Evolutionary conservation across 64 coral and sea anemone species (phyloP).

Genomic region (Anthopleura sola): DNA sequence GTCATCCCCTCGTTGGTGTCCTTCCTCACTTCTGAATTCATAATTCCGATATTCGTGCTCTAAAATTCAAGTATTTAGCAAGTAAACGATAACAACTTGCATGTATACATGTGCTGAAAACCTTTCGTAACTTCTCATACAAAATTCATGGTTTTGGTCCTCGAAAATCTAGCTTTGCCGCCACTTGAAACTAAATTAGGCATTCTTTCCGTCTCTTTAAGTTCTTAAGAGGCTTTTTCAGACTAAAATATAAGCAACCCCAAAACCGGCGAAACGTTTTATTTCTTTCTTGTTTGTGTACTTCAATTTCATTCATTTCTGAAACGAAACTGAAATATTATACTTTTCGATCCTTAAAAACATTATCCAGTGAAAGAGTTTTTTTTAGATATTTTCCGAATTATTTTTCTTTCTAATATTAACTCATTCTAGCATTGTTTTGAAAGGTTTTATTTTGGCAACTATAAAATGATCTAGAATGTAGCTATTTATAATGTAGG

Average conservation of each 20-base stretch:
- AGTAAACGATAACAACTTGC: not conserved
- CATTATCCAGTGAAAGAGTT: not conserved
- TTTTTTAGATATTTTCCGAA: not conserved
- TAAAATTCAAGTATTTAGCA: conserved; percentile 1
- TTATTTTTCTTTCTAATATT: not conserved
- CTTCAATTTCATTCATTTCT: too few species aligned
- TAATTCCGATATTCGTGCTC: not conserved
- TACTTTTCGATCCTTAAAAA: not conserved
- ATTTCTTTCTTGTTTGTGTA: too few species aligned
- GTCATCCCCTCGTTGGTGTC: not conserved
- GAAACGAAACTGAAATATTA: too few species aligned
- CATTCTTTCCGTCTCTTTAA: not conserved
- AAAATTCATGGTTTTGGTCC: not conserved
- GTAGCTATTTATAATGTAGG: not conserved
- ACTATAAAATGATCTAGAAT: not conserved
- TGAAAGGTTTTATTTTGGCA: not conserved
- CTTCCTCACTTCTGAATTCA: not conserved
- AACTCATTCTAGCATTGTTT: not conserved
- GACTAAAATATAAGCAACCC: not conserved
- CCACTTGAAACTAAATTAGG: not conserved
- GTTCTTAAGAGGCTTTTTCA: not conserved
- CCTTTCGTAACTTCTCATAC: not conserved
- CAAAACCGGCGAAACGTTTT: not conserved
- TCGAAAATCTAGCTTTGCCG: not conserved
- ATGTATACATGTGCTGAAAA: not conserved